Evolutionary conservation across 2,113 vertebrate genomes (phyloP), one percentile per base, ranked within the genome.

Genomic region (Plecotus auritus): DNA sequence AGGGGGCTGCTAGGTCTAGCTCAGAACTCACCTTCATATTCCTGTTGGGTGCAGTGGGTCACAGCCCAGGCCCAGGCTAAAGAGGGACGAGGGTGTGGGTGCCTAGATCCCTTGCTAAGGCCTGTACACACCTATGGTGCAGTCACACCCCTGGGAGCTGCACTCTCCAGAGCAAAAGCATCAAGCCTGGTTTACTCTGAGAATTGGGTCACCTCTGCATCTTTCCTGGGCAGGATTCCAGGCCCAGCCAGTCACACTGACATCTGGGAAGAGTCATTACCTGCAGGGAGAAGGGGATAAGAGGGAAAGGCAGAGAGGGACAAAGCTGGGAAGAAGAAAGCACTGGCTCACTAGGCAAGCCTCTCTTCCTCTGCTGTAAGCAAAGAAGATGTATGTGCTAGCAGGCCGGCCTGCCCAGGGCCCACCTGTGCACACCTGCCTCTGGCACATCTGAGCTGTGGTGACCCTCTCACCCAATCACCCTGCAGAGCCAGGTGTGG

Each of bases 321-420:
- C 97, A 97, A 95, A 96, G 97, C 97, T 97, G 98, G 98, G 98
- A 98, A 78, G 13, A 80, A 59, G 54, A 81, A 85, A 89, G 64
- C 23, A 28, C 70, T 37, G n/a, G 45, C 80, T 94, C 89, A 97
- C 96, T 96, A 97, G 98, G 95, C 2, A 35, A 83, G 14, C 42
- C 61, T 49, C 56, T 88, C 97, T 97, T 98, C 98, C 98, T 95
- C 92, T 98, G 98, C 97, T 95, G 96, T 97, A 97, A 98, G 98
- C 93, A 88, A 80, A 97, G 93, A 85, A 95, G 97, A 98, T 98
- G 97, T 92, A 96, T 92, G 98, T 92, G 85, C 92, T n/a, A 77
- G 98, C 98, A 98, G 98, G 98, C 98, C 99, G 98, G 98, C 97
- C 98, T 97, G 98, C 98, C 98, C 97, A 81, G 95, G 5, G 40